Evolutionary conservation across 2,113 vertebrate genomes (phyloP).

Genomic region (Dromaius novaehollandiae): DNA sequence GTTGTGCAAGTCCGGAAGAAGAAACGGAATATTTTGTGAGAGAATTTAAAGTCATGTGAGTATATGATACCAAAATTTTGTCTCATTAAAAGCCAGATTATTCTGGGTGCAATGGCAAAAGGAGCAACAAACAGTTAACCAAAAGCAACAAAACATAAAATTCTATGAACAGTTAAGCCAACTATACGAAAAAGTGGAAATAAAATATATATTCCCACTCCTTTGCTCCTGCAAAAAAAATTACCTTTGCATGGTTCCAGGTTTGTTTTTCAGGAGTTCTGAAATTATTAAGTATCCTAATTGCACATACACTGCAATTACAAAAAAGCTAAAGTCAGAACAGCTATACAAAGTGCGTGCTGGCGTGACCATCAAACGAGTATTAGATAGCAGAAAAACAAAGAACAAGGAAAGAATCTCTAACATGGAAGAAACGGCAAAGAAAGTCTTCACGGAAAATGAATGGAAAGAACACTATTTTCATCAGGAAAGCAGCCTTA

Average conservation of each 20-base stretch:
- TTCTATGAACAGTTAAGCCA: not conserved
- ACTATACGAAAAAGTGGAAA: not conserved
- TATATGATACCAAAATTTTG: not conserved
- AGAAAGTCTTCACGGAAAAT: not conserved
- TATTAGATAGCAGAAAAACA: not conserved
- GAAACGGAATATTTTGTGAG: not conserved
- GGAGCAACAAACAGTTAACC: not conserved
- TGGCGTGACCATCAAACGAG: not conserved
- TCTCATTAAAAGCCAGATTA: not conserved
- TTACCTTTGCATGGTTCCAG: not conserved
- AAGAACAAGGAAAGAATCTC: not conserved
- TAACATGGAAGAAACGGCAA: not conserved
- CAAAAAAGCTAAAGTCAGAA: not conserved
- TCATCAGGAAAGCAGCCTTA: not conserved
- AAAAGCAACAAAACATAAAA: not conserved
- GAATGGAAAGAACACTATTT: not conserved
- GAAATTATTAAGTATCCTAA: not conserved
- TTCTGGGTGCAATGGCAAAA: not conserved
- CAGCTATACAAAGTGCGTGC: accelerated
- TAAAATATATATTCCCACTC: not conserved
- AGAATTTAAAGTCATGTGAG: not conserved
- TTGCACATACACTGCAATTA: not conserved
- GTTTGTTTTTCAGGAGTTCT: not conserved
- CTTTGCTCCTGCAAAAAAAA: not conserved
- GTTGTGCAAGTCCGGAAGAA: not conserved